These are phyloP conservation scores for Geotrupes spiniger DNA, from an alignment of 2,888 invertebrate species.

Conservation along the genomic window DNA sequence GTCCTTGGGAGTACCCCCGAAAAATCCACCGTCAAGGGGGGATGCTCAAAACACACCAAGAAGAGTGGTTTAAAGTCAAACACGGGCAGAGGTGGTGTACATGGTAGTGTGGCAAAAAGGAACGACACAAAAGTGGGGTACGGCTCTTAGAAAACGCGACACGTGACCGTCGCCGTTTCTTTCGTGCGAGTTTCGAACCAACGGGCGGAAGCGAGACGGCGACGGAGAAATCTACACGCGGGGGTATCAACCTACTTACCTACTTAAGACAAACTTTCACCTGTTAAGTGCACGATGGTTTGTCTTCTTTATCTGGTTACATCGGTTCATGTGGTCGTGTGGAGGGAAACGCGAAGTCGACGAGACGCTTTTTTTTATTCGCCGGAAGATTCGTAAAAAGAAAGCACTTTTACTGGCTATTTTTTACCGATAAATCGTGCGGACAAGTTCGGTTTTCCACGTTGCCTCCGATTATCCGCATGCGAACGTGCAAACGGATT, in stretches of 20 bases:
- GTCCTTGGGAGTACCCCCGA: conserved; percentile 48
- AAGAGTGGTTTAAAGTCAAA: conserved; percentile 32
- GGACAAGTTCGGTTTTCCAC: conserved; percentile 2
- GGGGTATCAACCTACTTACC: conserved; percentile 48
- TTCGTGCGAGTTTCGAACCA: conserved; percentile 13
- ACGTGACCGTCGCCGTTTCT: conserved; percentile 32
- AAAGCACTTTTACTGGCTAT: conserved; percentile 30
- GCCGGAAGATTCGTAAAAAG: conserved; percentile 18
- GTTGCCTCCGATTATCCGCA: not conserved
- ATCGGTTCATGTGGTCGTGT: conserved; percentile 8
- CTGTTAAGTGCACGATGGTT: conserved; percentile 29
- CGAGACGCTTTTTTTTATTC: conserved; percentile 6
- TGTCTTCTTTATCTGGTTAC: conserved; percentile 21
- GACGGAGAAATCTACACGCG: conserved; percentile 41
- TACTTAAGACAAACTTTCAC: conserved; percentile 50
- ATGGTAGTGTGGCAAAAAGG: conserved; percentile 31
- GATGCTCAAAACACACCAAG: conserved; percentile 34
- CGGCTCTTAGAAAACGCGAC: conserved; percentile 35
- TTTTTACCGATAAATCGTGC: conserved; percentile 1
- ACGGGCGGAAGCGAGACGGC: conserved; percentile 26
- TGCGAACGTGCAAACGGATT: not conserved
- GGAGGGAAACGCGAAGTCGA: conserved; percentile 14
- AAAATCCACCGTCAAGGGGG: conserved; percentile 40
- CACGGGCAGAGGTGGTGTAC: conserved; percentile 28
- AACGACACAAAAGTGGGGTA: conserved; percentile 38